Percentiles rank a stretch among this genome's conserved stretches.
phyloP scores from a whole-genome alignment of 2,888 invertebrate genomes.

The Xestia xanthographa region DNA sequence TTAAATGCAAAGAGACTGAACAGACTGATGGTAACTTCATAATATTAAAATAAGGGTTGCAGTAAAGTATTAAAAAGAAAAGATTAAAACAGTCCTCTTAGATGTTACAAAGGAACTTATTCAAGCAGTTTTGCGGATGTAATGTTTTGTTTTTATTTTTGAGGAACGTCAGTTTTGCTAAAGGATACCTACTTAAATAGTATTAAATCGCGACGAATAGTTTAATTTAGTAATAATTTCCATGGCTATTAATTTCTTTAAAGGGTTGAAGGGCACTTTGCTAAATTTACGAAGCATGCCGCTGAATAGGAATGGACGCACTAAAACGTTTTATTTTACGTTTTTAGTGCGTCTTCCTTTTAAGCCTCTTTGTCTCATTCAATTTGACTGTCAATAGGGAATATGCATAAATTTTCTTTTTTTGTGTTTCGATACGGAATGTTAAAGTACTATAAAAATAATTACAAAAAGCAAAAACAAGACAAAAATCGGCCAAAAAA shows the following conservation, averaged over 20 bases:
- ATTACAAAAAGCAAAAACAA: no score
- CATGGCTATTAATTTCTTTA: not conserved
- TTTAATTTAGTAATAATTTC: not conserved
- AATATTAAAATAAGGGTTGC: conserved; percentile 33
- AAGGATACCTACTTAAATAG: no score
- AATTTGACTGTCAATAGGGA: not conserved
- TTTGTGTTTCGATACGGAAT: no score
- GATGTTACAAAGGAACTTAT: conserved; percentile 21
- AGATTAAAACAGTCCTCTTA: conserved; percentile 16
- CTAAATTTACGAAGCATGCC: not conserved
- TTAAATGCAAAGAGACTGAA: conserved; percentile 36
- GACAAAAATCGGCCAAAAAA: no score
- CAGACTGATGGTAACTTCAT: conserved; percentile 17
- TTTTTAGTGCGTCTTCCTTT: no score
- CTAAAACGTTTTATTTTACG: no score
- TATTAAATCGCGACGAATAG: not conserved
- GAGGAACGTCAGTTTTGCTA: not conserved
- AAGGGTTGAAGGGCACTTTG: not conserved
- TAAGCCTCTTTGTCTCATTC: not conserved
- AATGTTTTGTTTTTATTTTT: conserved; percentile 9
- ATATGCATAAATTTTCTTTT: no score
- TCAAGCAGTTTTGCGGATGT: conserved; percentile 8
- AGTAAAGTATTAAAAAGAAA: conserved; percentile 11
- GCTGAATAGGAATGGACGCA: no score
- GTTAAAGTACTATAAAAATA: no score